A percentile compares a stretch with the other conserved stretches of the same genome.
Conservation (phyloP, 2,113 vertebrate species). For the Pomatorhinus ruficollis region DNA sequence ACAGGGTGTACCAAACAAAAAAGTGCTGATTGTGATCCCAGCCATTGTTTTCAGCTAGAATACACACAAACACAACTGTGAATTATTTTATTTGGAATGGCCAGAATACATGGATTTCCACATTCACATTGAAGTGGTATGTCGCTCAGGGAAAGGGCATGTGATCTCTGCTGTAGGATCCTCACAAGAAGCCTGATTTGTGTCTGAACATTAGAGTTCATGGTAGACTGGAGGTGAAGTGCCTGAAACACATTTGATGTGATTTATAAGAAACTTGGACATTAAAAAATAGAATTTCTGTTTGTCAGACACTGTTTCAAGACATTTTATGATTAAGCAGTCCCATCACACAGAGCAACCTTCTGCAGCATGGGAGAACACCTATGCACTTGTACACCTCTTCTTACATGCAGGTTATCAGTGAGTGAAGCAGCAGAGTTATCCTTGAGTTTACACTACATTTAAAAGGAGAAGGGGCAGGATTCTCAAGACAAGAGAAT, state of each 20-base stretch:
- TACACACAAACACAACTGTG: not conserved
- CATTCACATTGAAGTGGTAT: not conserved
- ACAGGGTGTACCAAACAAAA: not conserved
- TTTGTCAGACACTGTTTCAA: not conserved
- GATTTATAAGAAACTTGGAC: not conserved
- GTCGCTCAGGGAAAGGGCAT: not conserved
- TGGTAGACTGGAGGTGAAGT: not conserved
- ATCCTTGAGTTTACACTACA: not conserved
- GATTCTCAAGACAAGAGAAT: not conserved
- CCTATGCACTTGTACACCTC: accelerated
- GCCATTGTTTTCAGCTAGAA: not conserved
- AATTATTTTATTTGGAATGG: not conserved
- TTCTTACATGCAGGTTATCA: not conserved
- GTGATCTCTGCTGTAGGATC: not conserved
- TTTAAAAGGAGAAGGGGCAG: not conserved
- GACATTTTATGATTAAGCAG: not conserved
- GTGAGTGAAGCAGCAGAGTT: not conserved
- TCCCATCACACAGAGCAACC: not conserved
- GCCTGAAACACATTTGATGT: not conserved
- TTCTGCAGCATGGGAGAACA: not conserved
- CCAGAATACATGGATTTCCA: not conserved
- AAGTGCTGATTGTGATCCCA: not conserved
- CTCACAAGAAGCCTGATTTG: not conserved
- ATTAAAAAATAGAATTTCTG: not conserved
- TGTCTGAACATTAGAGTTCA: not conserved